Percentiles rank a stretch among this genome's conserved stretches.
These are phyloP conservation scores for Gerosis bhagava DNA, from an alignment of 2,888 invertebrate species.

Conservation along the genomic window DNA sequence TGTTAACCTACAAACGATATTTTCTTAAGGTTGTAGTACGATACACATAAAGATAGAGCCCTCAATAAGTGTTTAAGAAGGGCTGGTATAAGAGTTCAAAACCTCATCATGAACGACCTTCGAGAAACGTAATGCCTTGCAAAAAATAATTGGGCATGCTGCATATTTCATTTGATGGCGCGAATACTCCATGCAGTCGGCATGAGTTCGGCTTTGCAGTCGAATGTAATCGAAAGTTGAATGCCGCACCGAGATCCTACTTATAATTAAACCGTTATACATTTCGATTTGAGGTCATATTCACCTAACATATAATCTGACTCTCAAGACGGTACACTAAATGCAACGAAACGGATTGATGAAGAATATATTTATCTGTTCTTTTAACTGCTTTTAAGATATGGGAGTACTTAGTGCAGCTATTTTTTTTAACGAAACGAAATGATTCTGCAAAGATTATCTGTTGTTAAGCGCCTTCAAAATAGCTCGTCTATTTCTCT, in stretches of 20 bases:
- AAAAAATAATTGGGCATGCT: slow-evolving; percentile 5
- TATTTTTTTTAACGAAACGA: no score
- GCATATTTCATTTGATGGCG: slow-evolving; percentile 4
- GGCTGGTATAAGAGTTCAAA: background rate
- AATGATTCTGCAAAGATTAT: no score
- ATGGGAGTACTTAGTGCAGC: no score
- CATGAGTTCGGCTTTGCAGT: no score
- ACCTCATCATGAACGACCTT: slow-evolving; percentile 1
- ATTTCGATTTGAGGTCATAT: slow-evolving; percentile 33
- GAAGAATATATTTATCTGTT: background rate
- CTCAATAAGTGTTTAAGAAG: background rate
- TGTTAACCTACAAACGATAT: no score
- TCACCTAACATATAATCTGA: slow-evolving; percentile 7
- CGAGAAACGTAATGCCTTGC: background rate
- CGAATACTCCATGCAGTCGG: slow-evolving; percentile 7
- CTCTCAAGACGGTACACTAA: background rate
- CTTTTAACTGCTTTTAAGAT: no score
- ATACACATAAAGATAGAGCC: no score
- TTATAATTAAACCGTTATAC: slow-evolving; percentile 35
- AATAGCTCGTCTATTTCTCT: no score
- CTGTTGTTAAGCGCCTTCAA: no score
- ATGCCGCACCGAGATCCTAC: slow-evolving; percentile 29
- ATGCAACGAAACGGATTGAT: slow-evolving; percentile 1
- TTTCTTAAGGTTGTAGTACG: no score
- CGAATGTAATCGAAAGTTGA: slow-evolving; percentile 37